Conservation (phyloP, 2,888 invertebrate genomes). For the Gastrophysa polygoni region DNA sequence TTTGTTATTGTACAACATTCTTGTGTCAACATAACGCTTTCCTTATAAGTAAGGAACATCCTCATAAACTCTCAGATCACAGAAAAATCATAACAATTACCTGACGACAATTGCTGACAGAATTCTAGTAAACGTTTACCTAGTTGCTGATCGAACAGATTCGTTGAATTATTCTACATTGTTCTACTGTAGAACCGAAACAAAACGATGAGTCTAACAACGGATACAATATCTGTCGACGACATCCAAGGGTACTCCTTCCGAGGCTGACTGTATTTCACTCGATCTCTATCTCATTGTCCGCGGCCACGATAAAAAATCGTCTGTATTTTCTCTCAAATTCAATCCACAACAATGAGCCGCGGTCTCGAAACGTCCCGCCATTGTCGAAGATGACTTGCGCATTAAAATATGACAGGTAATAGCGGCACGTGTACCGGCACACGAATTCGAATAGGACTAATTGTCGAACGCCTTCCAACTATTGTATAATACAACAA, state of each 20-base stretch:
- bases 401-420: conserved; percentile 43
- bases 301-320: not conserved
- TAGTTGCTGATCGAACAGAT: no score
- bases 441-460: conserved; percentile 43
- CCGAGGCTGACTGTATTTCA: not conserved
- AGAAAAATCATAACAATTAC: no score
- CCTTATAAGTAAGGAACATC: no score
- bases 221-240: not conserved
- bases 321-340: not conserved
- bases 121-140: no score
- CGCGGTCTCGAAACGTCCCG: conserved; percentile 23
- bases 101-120: no score
- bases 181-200: no score
- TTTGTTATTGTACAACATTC: no score
- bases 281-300: not conserved
- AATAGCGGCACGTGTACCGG: conserved; percentile 50
- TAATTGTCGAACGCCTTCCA: conserved; percentile 50
- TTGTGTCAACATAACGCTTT: no score
- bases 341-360: conserved; percentile 27
- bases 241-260: no score
- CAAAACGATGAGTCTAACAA: no score
- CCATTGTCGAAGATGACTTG: conserved; percentile 35
- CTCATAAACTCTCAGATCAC: no score
- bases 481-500: conserved; percentile 45
- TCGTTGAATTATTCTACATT: no score